Conservation (phyloP, 2,888 invertebrate genomes). For the Nemotelus pantherinus region DNA sequence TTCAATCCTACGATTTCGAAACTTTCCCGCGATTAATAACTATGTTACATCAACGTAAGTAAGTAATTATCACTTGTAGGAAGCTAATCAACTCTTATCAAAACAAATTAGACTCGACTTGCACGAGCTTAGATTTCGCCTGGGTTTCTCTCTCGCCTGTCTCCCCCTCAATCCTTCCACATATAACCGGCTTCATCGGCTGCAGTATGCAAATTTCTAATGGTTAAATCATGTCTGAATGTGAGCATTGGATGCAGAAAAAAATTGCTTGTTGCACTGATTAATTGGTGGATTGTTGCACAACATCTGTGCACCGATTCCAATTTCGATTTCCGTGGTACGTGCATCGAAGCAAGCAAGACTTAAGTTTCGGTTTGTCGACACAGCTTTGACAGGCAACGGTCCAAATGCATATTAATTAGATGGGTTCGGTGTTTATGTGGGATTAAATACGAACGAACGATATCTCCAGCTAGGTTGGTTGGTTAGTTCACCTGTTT, state of each 20-base stretch:
- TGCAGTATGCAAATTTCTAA: constrained; percentile 9
- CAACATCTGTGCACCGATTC: constrained; percentile 2
- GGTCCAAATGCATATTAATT: constrained; percentile 34
- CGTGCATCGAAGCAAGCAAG: neutral
- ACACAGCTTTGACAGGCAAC: too few relatives aligned
- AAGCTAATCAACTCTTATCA: too few relatives aligned
- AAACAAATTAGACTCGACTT: too few relatives aligned
- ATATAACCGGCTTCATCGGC: neutral
- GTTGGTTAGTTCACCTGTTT: constrained; percentile 15
- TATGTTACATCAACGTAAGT: too few relatives aligned
- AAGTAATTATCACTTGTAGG: too few relatives aligned
- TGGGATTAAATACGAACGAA: neutral
- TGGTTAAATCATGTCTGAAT: too few relatives aligned
- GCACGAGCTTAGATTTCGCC: too few relatives aligned
- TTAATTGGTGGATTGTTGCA: constrained; percentile 17
- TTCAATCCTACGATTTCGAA: too few relatives aligned
- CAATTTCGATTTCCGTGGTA: neutral
- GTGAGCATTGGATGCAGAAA: too few relatives aligned
- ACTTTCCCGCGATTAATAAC: too few relatives aligned
- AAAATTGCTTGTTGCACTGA: neutral
- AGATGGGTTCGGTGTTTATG: constrained; percentile 12
- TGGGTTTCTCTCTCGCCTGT: too few relatives aligned
- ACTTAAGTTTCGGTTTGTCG: neutral
- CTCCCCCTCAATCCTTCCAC: too few relatives aligned
- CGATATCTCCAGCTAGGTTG: neutral